Evolutionary conservation across 2,797 vertebrate species (phyloP).

Genomic region (Spinus olivaceus): DNA sequence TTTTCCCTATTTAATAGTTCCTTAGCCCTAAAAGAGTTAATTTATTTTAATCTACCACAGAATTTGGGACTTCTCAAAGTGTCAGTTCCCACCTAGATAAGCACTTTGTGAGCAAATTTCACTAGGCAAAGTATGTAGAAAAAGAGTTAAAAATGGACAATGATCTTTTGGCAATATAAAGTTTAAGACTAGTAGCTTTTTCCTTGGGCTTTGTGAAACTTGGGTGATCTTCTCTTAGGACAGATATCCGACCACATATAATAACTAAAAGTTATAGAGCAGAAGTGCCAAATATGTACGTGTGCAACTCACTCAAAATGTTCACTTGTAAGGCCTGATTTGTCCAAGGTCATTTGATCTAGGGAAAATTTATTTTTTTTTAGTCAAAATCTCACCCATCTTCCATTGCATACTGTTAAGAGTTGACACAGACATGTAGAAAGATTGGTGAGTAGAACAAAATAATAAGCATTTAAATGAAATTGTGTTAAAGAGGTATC

Average conservation of each 20-base stretch:
- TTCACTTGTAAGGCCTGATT: not conserved
- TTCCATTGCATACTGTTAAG: not conserved
- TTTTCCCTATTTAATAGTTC: not conserved
- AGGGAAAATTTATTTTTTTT: not conserved
- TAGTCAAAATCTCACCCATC: not conserved
- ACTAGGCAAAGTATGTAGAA: not conserved
- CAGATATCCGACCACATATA: not conserved
- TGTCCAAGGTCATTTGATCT: not conserved
- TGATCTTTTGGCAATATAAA: not conserved
- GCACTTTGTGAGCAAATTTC: not conserved
- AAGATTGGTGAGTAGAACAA: not conserved
- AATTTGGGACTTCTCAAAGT: not conserved
- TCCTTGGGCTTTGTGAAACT: not conserved
- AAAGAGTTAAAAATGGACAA: not conserved
- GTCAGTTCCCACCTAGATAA: not conserved
- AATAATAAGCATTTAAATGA: not conserved
- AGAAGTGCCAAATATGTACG: not conserved
- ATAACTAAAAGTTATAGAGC: not conserved
- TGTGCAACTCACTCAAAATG: not conserved
- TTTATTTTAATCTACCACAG: not conserved
- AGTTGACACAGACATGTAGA: not conserved
- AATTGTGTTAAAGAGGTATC: not conserved
- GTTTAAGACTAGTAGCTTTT: not conserved
- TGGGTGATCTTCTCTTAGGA: not conserved
- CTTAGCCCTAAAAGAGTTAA: not conserved